Percentiles rank a stretch among this genome's conserved stretches.
phyloP scores from a whole-genome alignment of 2,888 invertebrate species.

The Chrysolina haemoptera region DNA sequence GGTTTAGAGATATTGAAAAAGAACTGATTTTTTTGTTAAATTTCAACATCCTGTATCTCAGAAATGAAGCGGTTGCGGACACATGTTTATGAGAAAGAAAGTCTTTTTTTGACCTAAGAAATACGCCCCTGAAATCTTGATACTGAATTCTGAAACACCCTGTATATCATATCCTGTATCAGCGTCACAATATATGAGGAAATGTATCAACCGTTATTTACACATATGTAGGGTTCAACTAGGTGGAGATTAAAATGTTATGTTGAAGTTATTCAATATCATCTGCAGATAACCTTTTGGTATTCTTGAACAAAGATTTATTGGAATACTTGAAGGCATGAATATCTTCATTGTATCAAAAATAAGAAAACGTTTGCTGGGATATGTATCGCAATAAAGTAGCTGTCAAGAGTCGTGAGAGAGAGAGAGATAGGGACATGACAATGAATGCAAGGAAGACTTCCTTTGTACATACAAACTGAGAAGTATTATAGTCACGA shows the following conservation, averaged over 20 bases:
- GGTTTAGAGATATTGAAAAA: too few species aligned
- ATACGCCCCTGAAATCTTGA: too few species aligned
- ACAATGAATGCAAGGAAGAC: conserved; percentile 14
- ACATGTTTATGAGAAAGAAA: too few species aligned
- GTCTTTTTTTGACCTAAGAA: too few species aligned
- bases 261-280: neutral
- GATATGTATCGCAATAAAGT: conserved; percentile 32
- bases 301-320: neutral
- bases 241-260: conserved; percentile 14
- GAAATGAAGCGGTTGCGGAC: too few species aligned
- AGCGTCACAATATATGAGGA: neutral
- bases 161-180: neutral
- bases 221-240: neutral
- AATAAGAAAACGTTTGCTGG: conserved; percentile 8
- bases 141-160: too few species aligned
- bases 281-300: neutral
- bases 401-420: conserved; percentile 27
- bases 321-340: neutral
- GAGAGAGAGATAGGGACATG: neutral
- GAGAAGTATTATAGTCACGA: conserved; percentile 1
- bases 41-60: too few species aligned
- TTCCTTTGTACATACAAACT: neutral
- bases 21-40: too few species aligned
- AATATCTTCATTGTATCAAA: neutral
- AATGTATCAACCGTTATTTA: neutral